Evolutionary conservation across 2,888 invertebrate species (phyloP).

Genomic region (Cybosia mesomella): DNA sequence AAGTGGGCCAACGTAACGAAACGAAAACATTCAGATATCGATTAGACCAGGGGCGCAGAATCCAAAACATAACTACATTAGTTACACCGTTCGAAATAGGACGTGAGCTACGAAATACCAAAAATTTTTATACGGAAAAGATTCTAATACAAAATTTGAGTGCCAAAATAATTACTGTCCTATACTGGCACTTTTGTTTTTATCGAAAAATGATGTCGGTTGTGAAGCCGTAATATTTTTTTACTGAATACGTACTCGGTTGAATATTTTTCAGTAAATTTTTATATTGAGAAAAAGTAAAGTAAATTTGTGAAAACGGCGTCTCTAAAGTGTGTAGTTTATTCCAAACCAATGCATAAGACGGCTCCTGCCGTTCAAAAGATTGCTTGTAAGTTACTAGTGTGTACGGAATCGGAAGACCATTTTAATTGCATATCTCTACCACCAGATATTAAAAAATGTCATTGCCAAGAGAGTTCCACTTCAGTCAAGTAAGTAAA

Average conservation of each 20-base stretch:
- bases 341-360: constrained; percentile 75
- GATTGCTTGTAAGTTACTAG: constrained; percentile 59
- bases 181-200: constrained; percentile 15
- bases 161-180: constrained; percentile 22
- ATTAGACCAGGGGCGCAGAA: constrained; percentile 45
- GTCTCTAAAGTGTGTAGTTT: constrained; percentile 55
- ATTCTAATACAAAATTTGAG: constrained; percentile 6
- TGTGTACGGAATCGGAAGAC: constrained; percentile 80
- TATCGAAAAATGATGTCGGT: constrained; percentile 38
- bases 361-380: constrained; percentile 73
- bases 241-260: constrained; percentile 1
- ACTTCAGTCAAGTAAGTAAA: constrained; percentile 85
- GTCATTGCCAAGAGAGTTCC: constrained; percentile 88
- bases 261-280: constrained; percentile 27
- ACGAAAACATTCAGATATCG: constrained; percentile 29
- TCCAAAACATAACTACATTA: constrained; percentile 23
- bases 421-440: constrained; percentile 71
- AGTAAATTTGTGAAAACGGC: constrained; percentile 73
- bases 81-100: background rate
- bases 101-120: constrained; percentile 14
- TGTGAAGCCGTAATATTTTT: constrained; percentile 34
- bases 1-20: constrained; percentile 6
- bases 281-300: constrained; percentile 48
- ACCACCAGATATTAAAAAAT: constrained; percentile 83
- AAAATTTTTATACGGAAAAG: constrained; percentile 35